A percentile compares a stretch with the other conserved stretches of the same genome.
Evolutionary conservation across 2,797 vertebrate genomes (phyloP).

Genomic region (Botia kubotai): DNA sequence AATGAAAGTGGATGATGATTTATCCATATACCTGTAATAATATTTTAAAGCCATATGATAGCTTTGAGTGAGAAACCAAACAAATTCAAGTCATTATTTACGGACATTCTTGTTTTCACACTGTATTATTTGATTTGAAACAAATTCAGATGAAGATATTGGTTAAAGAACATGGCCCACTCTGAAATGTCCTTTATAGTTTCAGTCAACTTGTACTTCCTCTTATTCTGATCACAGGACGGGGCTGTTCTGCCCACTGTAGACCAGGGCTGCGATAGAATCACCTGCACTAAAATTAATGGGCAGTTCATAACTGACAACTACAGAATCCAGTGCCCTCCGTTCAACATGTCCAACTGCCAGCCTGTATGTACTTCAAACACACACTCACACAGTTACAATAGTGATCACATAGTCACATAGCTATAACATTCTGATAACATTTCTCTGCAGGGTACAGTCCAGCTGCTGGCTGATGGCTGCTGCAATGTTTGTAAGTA

Average conservation of each 20-base stretch:
- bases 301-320: constrained; percentile 73
- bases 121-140: too few species aligned
- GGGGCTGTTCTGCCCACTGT: constrained; percentile 73
- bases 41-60: too few species aligned
- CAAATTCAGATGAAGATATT: background rate
- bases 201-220: background rate
- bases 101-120: background rate
- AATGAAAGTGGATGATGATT: background rate
- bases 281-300: constrained; percentile 76
- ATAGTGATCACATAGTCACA: background rate
- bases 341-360: constrained; percentile 80
- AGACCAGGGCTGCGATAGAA: constrained; percentile 79
- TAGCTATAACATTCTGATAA: constrained; percentile 14
- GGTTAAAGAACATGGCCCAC: background rate
- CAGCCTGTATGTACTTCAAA: constrained; percentile 80
- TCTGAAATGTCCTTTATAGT: background rate
- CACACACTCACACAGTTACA: background rate
- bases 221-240: constrained; percentile 67
- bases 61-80: background rate
- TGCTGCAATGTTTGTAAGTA: constrained; percentile 93
- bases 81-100: background rate
- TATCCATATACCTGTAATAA: too few species aligned
- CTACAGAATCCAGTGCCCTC: constrained; percentile 82
- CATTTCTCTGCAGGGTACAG: constrained; percentile 76
- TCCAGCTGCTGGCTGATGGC: constrained; percentile 80